Base-by-base conservation (phyloP, 53 echinoderm and acorn worm species). In the Stichopus horrens region DNA sequence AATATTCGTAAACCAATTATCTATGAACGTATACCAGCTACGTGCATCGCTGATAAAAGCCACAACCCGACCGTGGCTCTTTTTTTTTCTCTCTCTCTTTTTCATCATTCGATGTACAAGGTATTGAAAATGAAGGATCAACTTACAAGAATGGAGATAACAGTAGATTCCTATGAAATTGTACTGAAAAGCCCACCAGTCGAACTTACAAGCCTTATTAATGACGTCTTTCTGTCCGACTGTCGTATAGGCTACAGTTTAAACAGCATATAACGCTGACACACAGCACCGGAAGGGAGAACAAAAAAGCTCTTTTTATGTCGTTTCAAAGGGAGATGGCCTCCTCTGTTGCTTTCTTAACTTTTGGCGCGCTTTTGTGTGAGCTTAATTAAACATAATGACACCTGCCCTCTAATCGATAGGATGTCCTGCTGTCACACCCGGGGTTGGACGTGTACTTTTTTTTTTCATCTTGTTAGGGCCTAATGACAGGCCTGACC, bases 351-450 rank as follows among this genome's bases (percentile, higher is more conserved):
- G 85, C 66, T 85, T 85, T 85, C 85, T 85, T 85, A 85, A 66
- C 85, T 85, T 85, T 67, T 85, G 52, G 85, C 67, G 63, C 66
- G 63, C 85, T 85, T 63, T 85, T 85, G 85, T 85, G 85, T 53
- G 85, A 85, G 85, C 85, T 67, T 85, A 85, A 85, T 85, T 85
- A 85, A 85, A 85, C 85, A 85, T 85, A 85, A 85, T 85, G 85
- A 68, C 85, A 85, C 85, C 85, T 85, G 85, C 85, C 60, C 66
- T 14, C 8, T 13, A 67, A 85, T 85, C 85, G 65, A 85, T 85
- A 85, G 20, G 18, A 18, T 52, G 7, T 51, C 85, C 52, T 10
- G 71, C 71, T 85, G 51, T 67, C 52, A 7, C 5, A 51, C 8
- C 22, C 23, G 10, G 22, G 67, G 16, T 67, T 10, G 21, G 66